phyloP scores from a whole-genome alignment of 2,113 vertebrate species.

The Xenopus laevis region DNA sequence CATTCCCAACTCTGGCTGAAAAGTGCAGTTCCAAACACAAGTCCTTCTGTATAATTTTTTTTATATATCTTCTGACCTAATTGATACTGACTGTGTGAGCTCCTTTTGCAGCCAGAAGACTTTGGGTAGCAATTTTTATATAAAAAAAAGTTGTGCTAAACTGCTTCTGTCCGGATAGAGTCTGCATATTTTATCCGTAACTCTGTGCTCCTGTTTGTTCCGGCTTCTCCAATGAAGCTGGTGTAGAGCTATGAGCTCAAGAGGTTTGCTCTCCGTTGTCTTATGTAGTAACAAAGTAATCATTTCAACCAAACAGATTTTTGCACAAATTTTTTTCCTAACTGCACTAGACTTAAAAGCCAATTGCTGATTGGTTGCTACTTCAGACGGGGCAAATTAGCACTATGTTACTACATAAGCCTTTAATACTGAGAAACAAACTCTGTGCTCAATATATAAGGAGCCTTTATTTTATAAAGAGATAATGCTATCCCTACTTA shows the following conservation, averaged over 20 bases:
- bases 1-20: slow-evolving; percentile 10
- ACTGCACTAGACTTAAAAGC: too few species aligned
- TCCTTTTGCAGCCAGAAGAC: slow-evolving; percentile 32
- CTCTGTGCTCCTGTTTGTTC: slow-evolving; percentile 7
- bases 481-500: too few species aligned
- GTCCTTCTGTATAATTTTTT: slow-evolving; percentile 3
- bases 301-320: too few species aligned
- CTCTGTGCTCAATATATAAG: too few species aligned
- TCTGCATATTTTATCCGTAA: slow-evolving; percentile 6
- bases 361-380: too few species aligned
- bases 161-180: slow-evolving; percentile 35
- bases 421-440: too few species aligned
- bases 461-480: too few species aligned
- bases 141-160: slow-evolving; percentile 17
- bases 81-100: slow-evolving; percentile 13
- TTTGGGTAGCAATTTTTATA: background rate
- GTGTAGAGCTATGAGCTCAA: background rate
- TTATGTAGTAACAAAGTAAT: too few species aligned
- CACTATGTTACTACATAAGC: too few species aligned
- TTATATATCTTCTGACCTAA: slow-evolving; percentile 6
- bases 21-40: slow-evolving; percentile 8
- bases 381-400: too few species aligned
- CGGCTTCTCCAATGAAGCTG: background rate
- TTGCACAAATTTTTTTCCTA: too few species aligned
- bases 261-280: too few species aligned